Conservation (phyloP, 2,888 invertebrate species). For the Latrodectus elegans region DNA sequence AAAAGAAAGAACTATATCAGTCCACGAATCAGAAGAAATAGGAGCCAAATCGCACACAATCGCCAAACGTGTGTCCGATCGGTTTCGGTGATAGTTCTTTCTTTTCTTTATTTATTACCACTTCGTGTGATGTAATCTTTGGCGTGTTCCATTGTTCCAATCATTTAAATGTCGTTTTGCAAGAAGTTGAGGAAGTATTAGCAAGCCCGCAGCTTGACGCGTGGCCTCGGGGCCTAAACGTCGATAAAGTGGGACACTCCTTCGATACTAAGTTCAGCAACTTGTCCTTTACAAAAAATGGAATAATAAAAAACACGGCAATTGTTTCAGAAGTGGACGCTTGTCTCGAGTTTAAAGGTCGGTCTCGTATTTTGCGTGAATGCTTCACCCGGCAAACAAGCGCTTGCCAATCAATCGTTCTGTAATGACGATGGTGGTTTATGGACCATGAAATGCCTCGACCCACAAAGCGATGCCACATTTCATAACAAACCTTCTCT, state of each 20-base stretch:
- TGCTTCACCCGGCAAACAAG: background rate
- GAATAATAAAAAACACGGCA: background rate
- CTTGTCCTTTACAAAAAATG: background rate
- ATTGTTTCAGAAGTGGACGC: background rate
- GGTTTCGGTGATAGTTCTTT: background rate
- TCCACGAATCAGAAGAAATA: background rate
- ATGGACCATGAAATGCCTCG: background rate
- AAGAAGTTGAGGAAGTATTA: slow-evolving; percentile 50
- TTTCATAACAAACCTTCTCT: too few species aligned
- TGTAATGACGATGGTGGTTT: background rate
- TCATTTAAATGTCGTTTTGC: slow-evolving; percentile 17
- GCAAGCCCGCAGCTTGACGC: slow-evolving; percentile 10
- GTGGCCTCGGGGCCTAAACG: slow-evolving; percentile 28
- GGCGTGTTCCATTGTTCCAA: slow-evolving; percentile 50
- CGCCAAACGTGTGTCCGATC: slow-evolving; percentile 1
- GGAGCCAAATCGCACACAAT: background rate
- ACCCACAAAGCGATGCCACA: background rate
- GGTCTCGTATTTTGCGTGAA: background rate
- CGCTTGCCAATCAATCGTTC: background rate
- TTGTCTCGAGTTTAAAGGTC: slow-evolving; percentile 4
- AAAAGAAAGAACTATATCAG: background rate
- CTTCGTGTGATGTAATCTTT: slow-evolving; percentile 51
- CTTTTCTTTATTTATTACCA: slow-evolving; percentile 6
- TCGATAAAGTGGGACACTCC: slow-evolving; percentile 37
- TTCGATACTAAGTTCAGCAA: background rate